A percentile compares a stretch with the other conserved stretches of the same genome.
Conservation (phyloP, 53 echinoderm and acorn worm species). For the Paracentrotus lividus region DNA sequence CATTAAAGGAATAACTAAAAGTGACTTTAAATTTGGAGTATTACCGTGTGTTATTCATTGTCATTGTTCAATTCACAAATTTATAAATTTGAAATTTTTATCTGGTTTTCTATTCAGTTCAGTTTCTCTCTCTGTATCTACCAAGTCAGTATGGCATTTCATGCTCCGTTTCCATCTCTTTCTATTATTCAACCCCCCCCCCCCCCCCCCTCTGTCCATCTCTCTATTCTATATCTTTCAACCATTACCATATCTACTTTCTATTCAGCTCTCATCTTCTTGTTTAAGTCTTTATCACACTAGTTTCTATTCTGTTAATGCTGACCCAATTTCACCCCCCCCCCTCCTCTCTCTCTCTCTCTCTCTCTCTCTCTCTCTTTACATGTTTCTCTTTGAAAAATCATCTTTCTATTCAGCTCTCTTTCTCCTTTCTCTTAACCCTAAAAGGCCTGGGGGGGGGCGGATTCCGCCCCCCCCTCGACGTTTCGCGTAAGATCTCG, state of each 20-base stretch:
- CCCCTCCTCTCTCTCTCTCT: background rate
- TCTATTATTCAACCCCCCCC: background rate
- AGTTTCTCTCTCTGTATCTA: background rate
- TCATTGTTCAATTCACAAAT: background rate
- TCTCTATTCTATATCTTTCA: too few relatives aligned
- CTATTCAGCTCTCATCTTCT: background rate
- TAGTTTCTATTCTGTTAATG: too few relatives aligned
- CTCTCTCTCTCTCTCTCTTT: background rate
- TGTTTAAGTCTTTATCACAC: too few relatives aligned
- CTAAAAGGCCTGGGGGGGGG: too few relatives aligned
- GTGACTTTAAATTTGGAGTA: background rate
- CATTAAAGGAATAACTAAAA: constrained; percentile 60
- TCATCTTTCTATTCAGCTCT: too few relatives aligned
- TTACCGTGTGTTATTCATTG: background rate
- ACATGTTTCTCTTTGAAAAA: background rate
- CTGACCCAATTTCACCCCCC: too few relatives aligned
- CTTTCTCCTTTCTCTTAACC: too few relatives aligned
- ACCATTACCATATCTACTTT: too few relatives aligned
- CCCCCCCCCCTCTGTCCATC: background rate
- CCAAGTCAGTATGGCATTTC: too few relatives aligned
- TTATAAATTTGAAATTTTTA: background rate
- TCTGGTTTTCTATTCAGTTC: background rate
- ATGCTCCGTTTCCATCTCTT: background rate
- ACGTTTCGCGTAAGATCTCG: too few relatives aligned
- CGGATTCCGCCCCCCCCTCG: too few relatives aligned